Conservation (phyloP, 2,888 invertebrate species). For the Hemaris fuciformis region DNA sequence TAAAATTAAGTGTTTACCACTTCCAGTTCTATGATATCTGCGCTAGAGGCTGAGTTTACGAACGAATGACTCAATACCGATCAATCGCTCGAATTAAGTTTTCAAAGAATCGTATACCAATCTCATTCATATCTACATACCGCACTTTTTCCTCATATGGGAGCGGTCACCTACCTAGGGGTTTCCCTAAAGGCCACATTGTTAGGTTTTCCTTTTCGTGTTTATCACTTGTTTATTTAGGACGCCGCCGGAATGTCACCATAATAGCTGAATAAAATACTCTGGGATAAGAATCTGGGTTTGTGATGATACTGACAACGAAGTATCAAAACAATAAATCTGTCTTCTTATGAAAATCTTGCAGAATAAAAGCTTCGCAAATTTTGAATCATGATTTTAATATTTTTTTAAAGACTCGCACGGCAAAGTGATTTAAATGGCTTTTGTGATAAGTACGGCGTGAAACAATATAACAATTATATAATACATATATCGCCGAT, state of each 20-base stretch:
- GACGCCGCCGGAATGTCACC: background rate
- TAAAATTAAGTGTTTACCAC: background rate
- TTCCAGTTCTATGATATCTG: background rate
- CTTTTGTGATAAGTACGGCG: too few relatives aligned
- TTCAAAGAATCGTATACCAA: slow-evolving; percentile 25
- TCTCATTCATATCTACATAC: slow-evolving; percentile 34
- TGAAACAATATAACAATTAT: too few relatives aligned
- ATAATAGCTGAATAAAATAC: background rate
- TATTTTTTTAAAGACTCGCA: too few relatives aligned
- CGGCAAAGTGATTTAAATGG: too few relatives aligned
- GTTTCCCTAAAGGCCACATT: background rate
- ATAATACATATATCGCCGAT: too few relatives aligned
- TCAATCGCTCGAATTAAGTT: slow-evolving; percentile 27
- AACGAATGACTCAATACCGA: slow-evolving; percentile 26
- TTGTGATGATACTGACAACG: background rate
- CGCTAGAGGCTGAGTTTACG: background rate
- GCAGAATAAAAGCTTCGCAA: too few relatives aligned
- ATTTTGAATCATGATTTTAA: too few relatives aligned
- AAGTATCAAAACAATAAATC: too few relatives aligned
- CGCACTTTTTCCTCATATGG: background rate
- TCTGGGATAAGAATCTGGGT: background rate
- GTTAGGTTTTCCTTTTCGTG: background rate
- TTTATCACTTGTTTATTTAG: background rate
- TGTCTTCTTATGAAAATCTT: too few relatives aligned
- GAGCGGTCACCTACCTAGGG: background rate